Evolutionary conservation across 1,140 invertebrate species (phyloP).

Genomic region (Bombus pascuorum): DNA sequence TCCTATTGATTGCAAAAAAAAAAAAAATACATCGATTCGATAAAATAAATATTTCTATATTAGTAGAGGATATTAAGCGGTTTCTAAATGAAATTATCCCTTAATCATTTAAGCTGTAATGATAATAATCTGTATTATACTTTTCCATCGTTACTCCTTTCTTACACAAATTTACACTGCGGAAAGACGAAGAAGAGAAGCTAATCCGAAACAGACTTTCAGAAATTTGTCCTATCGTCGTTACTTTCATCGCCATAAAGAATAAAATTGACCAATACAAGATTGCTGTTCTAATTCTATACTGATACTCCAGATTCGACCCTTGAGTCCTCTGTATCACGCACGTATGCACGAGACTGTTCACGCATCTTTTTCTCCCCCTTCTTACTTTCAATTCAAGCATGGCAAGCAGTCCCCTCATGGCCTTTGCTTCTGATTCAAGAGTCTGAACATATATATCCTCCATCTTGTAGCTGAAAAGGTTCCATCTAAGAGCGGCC

Average conservation of each 20-base stretch:
- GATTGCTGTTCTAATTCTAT: slow-evolving; percentile 68
- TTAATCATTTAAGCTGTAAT: neutral
- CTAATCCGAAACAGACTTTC: slow-evolving; percentile 3
- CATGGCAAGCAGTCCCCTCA: slow-evolving; percentile 47
- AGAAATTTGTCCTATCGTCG: slow-evolving; percentile 67
- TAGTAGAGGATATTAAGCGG: neutral
- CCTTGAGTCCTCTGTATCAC: slow-evolving; percentile 17
- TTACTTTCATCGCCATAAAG: slow-evolving; percentile 75
- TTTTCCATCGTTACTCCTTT: neutral
- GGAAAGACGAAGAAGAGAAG: neutral
- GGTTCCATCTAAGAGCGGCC: neutral
- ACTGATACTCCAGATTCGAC: slow-evolving; percentile 4
- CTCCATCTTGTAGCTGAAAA: slow-evolving; percentile 62
- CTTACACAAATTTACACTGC: neutral
- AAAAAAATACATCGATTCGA: neutral
- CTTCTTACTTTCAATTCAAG: slow-evolving; percentile 68
- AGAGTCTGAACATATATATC: slow-evolving; percentile 54
- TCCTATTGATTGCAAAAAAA: neutral
- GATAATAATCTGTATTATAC: neutral
- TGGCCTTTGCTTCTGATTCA: slow-evolving; percentile 74
- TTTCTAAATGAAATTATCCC: neutral
- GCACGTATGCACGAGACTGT: slow-evolving; percentile 1
- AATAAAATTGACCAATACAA: slow-evolving; percentile 79
- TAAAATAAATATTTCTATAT: neutral
- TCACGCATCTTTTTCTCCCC: slow-evolving; percentile 39